Base-by-base conservation (phyloP, 2,113 vertebrate species). In the Pandion haliaetus region DNA sequence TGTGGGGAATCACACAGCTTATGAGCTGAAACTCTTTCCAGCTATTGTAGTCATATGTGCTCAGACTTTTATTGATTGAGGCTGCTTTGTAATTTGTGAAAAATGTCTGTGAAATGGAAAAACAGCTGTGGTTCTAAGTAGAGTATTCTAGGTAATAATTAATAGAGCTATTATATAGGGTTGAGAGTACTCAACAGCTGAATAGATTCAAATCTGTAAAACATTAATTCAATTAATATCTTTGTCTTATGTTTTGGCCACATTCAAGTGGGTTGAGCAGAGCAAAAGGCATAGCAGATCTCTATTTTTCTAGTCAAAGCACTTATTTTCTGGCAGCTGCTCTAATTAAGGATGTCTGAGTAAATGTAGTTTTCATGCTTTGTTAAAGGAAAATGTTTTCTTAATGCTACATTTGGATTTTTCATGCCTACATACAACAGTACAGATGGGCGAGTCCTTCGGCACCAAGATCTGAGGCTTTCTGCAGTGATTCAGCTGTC, bases 281-380 rank as follows among this genome's bases (percentile, higher is more conserved):
- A 96, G 84, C 87, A 96, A 96, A 95, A 97, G 52, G 85, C 91
- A 95, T 11, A 58, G 31, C 36, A 86, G 58, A 91, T 78, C 52
- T 77, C 74, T 42, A 70, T 93, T 95, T 88, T 93, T 86, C 79
- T 49, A 94, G 91, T 55, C 72, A 93, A 83, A 92, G 79, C 66
- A 88, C 76, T 92, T 93, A 34, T 72, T 95, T 96, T 82, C 87
- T 84, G 91, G 91, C 96, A 96, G 95, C 89, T 97, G 91, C 58
- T 90, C 89, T 92, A 93, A 96, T 97, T 90, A 88, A 95, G 70
- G 57, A 94, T 82, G 65, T 76, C 93, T 91, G 76, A 83, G 61
- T 83, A 93, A 94, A 90, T 66, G 76, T 61, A 84, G 69, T 89
- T 97, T 95, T 71, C 80, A 90, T 94, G 91, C 82, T 93, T 86